These are phyloP conservation scores for Thyatira batis DNA, from an alignment of 2,888 invertebrate genomes.

Conservation along the genomic window DNA sequence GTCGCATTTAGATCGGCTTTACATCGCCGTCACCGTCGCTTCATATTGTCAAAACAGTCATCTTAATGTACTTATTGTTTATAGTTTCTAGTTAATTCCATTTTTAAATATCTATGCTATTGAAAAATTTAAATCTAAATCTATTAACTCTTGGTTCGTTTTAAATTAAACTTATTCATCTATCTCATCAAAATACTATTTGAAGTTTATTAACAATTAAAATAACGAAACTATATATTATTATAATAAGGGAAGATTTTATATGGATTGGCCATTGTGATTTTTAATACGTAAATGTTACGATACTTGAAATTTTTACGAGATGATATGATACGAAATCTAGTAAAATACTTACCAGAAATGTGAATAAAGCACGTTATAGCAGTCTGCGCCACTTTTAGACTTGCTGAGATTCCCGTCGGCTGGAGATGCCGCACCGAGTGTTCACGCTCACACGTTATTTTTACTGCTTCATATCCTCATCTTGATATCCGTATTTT, in stretches of 20 bases:
- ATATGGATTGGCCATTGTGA: too few species aligned
- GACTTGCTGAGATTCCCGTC: not conserved
- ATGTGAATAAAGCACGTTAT: not conserved
- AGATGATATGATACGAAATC: not conserved
- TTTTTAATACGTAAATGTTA: too few species aligned
- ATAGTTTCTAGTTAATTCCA: too few species aligned
- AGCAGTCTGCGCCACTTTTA: not conserved
- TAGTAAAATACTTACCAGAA: not conserved
- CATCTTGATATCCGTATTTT: not conserved
- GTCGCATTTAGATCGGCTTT: slow-evolving; percentile 30
- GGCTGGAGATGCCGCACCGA: not conserved
- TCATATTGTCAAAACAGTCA: slow-evolving; percentile 41
- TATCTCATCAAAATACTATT: too few species aligned
- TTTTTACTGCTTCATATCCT: slow-evolving; percentile 1
- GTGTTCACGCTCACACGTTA: not conserved
- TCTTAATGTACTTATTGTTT: slow-evolving; percentile 16
- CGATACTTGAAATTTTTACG: not conserved
- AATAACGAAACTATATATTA: too few species aligned
- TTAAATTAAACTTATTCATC: too few species aligned
- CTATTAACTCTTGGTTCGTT: too few species aligned
- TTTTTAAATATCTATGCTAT: too few species aligned
- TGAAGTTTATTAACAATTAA: too few species aligned
- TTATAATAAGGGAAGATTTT: too few species aligned
- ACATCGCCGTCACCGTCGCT: too few species aligned
- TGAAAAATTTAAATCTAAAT: too few species aligned